Conservation (phyloP, 2,113 vertebrate species). For the Megaceryle torquata region DNA sequence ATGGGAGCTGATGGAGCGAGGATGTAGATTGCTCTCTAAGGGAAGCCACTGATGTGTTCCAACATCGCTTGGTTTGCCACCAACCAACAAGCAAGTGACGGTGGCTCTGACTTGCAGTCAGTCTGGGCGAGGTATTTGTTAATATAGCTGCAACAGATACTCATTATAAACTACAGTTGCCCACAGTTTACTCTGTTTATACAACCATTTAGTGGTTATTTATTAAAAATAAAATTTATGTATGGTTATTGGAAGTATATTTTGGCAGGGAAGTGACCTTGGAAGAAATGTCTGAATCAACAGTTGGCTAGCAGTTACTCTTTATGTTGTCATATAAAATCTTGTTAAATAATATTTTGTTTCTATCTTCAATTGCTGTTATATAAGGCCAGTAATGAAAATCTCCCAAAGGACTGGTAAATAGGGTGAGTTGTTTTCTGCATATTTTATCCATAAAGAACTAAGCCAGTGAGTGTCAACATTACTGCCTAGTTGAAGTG, state of each 20-base stretch:
- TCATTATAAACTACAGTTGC: conserved; percentile 73
- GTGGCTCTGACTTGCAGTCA: conserved; percentile 24
- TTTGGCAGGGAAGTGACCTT: conserved; percentile 73
- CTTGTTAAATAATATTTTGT: conserved; percentile 80
- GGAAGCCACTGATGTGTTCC: conserved; percentile 60
- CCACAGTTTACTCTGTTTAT: conserved; percentile 77
- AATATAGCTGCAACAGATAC: conserved; percentile 69
- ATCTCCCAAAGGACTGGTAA: conserved; percentile 39
- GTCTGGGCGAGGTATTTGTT: conserved; percentile 53
- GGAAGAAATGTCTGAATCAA: conserved; percentile 72
- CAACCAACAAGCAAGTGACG: conserved; percentile 35
- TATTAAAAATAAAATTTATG: conserved; percentile 82
- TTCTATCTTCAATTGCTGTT: conserved; percentile 67
- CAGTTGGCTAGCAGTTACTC: conserved; percentile 63
- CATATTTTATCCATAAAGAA: neutral
- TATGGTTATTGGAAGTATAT: conserved; percentile 76
- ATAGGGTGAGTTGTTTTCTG: conserved; percentile 14
- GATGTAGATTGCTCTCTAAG: conserved; percentile 44
- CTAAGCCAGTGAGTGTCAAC: conserved; percentile 16
- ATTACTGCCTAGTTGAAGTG: conserved; percentile 14
- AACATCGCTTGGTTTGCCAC: conserved; percentile 51
- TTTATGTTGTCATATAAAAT: conserved; percentile 74
- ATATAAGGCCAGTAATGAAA: conserved; percentile 68
- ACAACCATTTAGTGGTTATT: conserved; percentile 78
- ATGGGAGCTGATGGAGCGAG: conserved; percentile 42